These are phyloP conservation scores for Calameuta pallipes DNA, from an alignment of 2,888 invertebrate genomes.

Conservation along the genomic window DNA sequence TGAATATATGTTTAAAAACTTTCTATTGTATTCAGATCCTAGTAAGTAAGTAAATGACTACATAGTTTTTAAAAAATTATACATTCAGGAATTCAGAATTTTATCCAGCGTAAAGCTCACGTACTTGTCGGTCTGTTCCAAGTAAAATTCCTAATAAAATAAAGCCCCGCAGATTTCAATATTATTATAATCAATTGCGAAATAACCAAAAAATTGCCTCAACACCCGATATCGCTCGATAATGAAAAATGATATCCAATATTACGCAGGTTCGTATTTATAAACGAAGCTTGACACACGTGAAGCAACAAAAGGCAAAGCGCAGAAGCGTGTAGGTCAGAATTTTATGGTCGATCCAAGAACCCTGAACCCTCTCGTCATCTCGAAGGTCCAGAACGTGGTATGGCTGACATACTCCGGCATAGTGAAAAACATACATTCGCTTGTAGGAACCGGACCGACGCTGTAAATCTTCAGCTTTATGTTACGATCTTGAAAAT, in stretches of 20 bases:
- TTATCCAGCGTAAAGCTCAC: too few relatives aligned
- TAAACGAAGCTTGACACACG: not conserved
- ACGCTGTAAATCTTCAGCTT: constrained; percentile 49
- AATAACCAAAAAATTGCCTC: not conserved
- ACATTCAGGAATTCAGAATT: too few relatives aligned
- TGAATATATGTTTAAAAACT: too few relatives aligned
- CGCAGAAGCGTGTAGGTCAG: constrained; percentile 30
- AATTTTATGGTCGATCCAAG: constrained; percentile 41
- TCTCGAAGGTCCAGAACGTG: constrained; percentile 23
- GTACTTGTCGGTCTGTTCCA: too few relatives aligned
- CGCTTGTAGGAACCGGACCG: constrained; percentile 33
- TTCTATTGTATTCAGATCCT: not conserved
- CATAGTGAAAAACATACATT: constrained; percentile 42
- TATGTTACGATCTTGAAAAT: constrained; percentile 51
- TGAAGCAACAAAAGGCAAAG: not conserved
- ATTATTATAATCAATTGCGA: not conserved
- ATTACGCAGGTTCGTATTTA: not conserved
- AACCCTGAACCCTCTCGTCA: constrained; percentile 14
- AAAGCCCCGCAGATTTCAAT: not conserved
- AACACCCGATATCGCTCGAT: not conserved
- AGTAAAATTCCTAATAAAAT: not conserved
- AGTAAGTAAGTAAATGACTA: not conserved
- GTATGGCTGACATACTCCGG: constrained; percentile 16
- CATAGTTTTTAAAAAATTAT: not conserved
- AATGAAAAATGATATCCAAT: not conserved